A percentile compares a stretch with the other conserved stretches of the same genome.
phyloP scores from a whole-genome alignment of 2,113 vertebrate species.

The Elephantulus edwardii region DNA sequence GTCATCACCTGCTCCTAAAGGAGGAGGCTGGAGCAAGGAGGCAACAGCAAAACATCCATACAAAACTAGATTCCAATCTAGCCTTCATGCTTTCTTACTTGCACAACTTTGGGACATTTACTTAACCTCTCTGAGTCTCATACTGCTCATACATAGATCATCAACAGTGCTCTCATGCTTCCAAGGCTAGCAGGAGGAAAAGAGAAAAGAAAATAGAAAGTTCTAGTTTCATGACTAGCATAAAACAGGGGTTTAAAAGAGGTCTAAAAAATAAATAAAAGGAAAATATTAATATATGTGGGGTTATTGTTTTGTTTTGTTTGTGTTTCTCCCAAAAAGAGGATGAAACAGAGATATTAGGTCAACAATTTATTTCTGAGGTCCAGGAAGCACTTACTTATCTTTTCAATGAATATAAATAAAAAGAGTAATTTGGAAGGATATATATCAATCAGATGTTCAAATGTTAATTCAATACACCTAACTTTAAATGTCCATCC shows the following conservation, averaged over 20 bases:
- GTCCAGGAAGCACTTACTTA: slow-evolving; percentile 17
- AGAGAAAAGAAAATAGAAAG: slow-evolving; percentile 7
- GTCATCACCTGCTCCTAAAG: background rate
- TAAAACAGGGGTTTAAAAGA: background rate
- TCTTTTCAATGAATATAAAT: slow-evolving; percentile 5
- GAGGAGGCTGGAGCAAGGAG: background rate
- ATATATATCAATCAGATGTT: slow-evolving; percentile 32
- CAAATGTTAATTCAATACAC: background rate
- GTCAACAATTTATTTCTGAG: slow-evolving; percentile 43
- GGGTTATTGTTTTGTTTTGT: background rate
- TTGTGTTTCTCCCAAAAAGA: slow-evolving; percentile 29
- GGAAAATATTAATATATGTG: no score
- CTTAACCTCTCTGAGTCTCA: background rate
- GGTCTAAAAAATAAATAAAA: background rate
- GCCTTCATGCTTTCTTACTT: background rate
- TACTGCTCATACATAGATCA: background rate
- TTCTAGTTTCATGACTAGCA: background rate
- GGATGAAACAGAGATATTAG: background rate
- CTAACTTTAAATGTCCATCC: background rate
- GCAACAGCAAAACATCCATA: background rate
- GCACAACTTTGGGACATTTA: background rate
- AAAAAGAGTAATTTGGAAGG: slow-evolving; percentile 12
- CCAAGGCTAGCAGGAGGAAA: background rate
- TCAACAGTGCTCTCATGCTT: background rate
- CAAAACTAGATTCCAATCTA: background rate